These are phyloP conservation scores for Eclectus roratus DNA, from an alignment of 2,113 vertebrate genomes.

Conservation along the genomic window DNA sequence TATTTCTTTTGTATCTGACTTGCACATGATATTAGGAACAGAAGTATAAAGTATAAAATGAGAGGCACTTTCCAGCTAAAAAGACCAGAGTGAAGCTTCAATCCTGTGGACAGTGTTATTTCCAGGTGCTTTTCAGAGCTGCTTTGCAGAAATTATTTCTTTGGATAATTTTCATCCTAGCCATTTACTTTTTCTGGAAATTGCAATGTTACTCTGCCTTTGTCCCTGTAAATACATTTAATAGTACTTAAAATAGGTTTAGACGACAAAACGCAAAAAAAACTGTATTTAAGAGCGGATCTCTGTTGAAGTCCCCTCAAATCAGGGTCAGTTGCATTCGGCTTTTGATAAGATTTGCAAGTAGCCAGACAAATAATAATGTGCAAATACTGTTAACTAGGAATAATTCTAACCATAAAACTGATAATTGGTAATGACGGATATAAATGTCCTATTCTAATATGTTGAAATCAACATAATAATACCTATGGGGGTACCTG, in stretches of 20 bases:
- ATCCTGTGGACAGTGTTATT: not conserved
- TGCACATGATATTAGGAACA: not conserved
- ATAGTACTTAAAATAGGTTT: not conserved
- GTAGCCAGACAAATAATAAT: not conserved
- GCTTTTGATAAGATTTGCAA: not conserved
- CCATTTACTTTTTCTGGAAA: not conserved
- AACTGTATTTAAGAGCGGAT: rapidly evolving
- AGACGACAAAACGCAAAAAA: not conserved
- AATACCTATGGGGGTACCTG: not conserved
- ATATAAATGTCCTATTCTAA: not conserved
- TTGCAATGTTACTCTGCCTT: not conserved
- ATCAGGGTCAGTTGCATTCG: not conserved
- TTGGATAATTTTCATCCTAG: not conserved
- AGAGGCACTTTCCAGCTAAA: not conserved
- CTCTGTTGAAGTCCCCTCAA: not conserved
- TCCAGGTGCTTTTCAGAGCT: not conserved
- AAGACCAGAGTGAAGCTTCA: not conserved
- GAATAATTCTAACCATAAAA: not conserved
- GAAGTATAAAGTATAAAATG: not conserved
- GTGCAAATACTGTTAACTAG: not conserved
- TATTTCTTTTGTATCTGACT: not conserved
- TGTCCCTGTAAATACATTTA: not conserved
- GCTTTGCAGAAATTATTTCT: not conserved
- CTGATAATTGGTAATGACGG: not conserved
- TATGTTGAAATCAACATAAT: not conserved